Percentiles rank a stretch among this genome's conserved stretches.
These are phyloP conservation scores for Puma concolor DNA, from an alignment of 2,113 vertebrate genomes.

Conservation along the genomic window DNA sequence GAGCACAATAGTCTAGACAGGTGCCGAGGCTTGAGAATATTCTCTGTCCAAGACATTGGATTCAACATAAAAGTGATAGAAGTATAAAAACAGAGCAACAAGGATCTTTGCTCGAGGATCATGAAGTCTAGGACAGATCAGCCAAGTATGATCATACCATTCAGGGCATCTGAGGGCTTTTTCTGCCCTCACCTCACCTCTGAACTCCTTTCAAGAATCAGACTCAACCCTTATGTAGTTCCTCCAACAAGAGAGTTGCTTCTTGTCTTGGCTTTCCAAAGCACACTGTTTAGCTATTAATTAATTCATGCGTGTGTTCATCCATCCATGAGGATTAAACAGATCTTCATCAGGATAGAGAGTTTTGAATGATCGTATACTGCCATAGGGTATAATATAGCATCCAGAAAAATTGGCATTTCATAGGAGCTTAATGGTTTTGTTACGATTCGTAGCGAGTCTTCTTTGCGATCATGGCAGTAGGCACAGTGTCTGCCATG, in stretches of 20 bases:
- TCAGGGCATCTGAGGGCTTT: neutral
- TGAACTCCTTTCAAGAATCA: neutral
- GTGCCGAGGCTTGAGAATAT: neutral
- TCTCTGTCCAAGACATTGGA: neutral
- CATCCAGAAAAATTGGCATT: neutral
- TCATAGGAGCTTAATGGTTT: neutral
- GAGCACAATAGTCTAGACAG: neutral
- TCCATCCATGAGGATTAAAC: neutral
- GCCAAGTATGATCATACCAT: too few relatives aligned
- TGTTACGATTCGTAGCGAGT: neutral
- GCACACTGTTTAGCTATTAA: neutral
- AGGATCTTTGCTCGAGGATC: neutral
- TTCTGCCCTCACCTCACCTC: neutral
- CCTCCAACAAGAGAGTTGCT: neutral
- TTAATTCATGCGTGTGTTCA: neutral
- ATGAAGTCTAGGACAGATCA: neutral
- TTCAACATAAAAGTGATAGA: neutral
- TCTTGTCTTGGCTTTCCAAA: neutral
- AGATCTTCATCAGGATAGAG: neutral
- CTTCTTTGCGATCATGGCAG: neutral
- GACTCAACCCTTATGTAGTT: neutral
- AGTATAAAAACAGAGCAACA: neutral
- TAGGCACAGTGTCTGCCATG: neutral
- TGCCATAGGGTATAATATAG: neutral
- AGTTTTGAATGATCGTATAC: neutral